Percentiles rank a stretch among this genome's conserved stretches.
phyloP scores from a whole-genome alignment of 2,797 vertebrate genomes.

The Coranthus polyacanthus region DNA sequence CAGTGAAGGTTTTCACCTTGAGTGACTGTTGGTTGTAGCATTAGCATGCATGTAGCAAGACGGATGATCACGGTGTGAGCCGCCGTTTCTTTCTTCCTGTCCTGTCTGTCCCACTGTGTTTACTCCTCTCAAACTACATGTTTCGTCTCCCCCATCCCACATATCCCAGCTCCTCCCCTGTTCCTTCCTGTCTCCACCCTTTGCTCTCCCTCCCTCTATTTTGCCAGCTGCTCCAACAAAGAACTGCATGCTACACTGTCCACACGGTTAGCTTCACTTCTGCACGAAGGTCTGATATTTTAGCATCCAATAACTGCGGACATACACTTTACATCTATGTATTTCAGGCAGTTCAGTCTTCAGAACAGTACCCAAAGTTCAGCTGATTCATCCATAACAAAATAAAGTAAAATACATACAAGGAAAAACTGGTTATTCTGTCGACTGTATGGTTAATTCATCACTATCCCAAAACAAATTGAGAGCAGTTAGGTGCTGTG shows the following conservation, averaged over 20 bases:
- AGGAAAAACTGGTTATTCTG: neutral
- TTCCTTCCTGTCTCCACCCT: slow-evolving; percentile 55
- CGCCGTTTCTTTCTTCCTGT: slow-evolving; percentile 4
- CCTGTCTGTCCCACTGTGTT: neutral
- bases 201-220: slow-evolving; percentile 26
- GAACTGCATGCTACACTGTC: slow-evolving; percentile 41
- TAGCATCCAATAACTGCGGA: too few species aligned
- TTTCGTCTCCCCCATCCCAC: slow-evolving; percentile 24
- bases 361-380: too few species aligned
- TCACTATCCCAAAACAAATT: neutral
- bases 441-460: neutral
- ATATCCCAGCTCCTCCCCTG: slow-evolving; percentile 33
- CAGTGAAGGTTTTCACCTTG: neutral
- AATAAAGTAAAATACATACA: too few species aligned
- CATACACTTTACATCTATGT: too few species aligned
- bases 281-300: neutral
- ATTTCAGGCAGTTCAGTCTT: too few species aligned
- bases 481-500: neutral
- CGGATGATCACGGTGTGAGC: neutral
- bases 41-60: neutral
- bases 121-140: slow-evolving; percentile 20
- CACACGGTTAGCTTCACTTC: slow-evolving; percentile 3
- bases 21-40: neutral
- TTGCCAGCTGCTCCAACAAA: slow-evolving; percentile 76
- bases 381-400: too few species aligned